Percentiles rank a stretch among this genome's conserved stretches.
Conservation (phyloP, 2,113 vertebrate species). For the Campylorhamphus procurvoides region DNA sequence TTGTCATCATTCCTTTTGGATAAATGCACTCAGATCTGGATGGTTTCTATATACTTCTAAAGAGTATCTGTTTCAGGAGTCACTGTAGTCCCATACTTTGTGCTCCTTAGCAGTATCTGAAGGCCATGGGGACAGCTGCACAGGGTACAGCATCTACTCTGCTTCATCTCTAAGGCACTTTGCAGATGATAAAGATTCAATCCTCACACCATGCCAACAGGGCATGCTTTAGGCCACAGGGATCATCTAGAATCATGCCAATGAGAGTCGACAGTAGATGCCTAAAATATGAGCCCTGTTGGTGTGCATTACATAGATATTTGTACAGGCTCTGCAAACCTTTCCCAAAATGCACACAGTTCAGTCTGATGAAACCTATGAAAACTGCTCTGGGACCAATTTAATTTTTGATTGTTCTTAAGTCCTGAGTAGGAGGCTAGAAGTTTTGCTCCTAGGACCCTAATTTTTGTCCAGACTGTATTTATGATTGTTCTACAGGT, state of each 20-base stretch:
- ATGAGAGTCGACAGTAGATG: fast-evolving
- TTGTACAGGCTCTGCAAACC: neutral
- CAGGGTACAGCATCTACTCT: neutral
- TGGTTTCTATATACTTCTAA: neutral
- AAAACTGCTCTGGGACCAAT: neutral
- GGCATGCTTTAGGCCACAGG: neutral
- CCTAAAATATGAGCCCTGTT: neutral
- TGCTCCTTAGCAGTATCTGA: neutral
- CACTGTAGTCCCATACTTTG: neutral
- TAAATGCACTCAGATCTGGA: neutral
- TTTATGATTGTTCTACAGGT: neutral
- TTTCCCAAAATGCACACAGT: neutral
- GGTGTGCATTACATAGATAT: neutral
- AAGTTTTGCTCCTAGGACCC: neutral
- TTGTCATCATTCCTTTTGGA: neutral
- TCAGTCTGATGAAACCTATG: neutral
- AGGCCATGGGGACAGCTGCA: neutral
- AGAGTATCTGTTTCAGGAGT: neutral
- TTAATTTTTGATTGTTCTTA: neutral
- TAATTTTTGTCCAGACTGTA: neutral
- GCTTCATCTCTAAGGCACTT: neutral
- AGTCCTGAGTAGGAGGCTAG: neutral
- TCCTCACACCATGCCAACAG: neutral
- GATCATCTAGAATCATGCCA: neutral
- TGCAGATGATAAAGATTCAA: neutral